Conservation (phyloP, 2,113 vertebrate species). For the Prionailurus bengalensis region DNA sequence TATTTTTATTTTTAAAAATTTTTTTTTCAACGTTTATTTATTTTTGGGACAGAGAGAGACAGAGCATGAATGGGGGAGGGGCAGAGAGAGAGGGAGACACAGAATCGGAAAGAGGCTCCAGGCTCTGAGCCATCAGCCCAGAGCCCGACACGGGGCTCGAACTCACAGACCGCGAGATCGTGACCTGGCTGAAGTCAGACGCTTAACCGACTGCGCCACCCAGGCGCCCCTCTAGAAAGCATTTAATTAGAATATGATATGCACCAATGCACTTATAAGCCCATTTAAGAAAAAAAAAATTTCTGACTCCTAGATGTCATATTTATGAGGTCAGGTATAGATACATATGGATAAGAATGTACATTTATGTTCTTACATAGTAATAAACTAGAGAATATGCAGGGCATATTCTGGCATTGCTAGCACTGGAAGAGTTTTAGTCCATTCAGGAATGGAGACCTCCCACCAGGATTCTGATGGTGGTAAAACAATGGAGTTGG, state of each 20-base stretch:
- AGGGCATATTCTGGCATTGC: not conserved
- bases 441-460: not conserved
- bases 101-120: too few relatives aligned
- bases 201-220: too few relatives aligned
- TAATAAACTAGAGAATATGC: not conserved
- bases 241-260: not conserved
- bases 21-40: too few relatives aligned
- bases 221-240: not conserved
- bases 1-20: too few relatives aligned
- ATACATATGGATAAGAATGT: not conserved
- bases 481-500: not conserved
- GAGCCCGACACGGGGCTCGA: too few relatives aligned
- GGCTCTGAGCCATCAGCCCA: too few relatives aligned
- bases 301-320: not conserved
- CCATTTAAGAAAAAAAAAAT: slow-evolving; percentile 5
- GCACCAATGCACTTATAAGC: not conserved
- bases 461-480: not conserved
- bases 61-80: too few relatives aligned
- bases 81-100: too few relatives aligned
- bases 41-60: too few relatives aligned
- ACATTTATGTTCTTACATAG: not conserved
- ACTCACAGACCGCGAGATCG: too few relatives aligned
- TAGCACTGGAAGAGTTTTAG: not conserved
- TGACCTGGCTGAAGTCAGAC: too few relatives aligned
- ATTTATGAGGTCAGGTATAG: not conserved